A percentile compares a stretch with the other conserved stretches of the same genome.
These are phyloP conservation scores for Panopea generosa DNA, from an alignment of 2,888 invertebrate species.

Conservation along the genomic window DNA sequence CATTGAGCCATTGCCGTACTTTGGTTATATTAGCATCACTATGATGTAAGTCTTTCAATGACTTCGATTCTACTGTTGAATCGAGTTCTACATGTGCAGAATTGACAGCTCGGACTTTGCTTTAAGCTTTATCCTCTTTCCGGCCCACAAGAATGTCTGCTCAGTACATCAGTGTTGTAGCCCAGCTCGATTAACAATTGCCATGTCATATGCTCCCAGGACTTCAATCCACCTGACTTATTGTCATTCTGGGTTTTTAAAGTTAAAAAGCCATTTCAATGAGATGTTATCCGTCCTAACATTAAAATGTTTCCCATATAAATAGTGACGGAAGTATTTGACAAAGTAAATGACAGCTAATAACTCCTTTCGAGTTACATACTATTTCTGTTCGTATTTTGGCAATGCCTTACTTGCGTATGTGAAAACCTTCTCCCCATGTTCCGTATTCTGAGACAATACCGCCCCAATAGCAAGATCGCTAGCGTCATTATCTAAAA, in stretches of 20 bases:
- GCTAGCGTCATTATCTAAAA: conserved; percentile 44
- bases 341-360: conserved; percentile 37
- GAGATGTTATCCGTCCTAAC: conserved; percentile 54
- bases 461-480: conserved; percentile 19
- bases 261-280: conserved; percentile 28
- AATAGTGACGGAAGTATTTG: conserved; percentile 50
- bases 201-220: conserved; percentile 6
- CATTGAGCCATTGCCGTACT: neutral
- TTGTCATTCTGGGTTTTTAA: conserved; percentile 15
- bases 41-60: neutral
- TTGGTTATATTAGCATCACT: neutral
- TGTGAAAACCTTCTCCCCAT: conserved; percentile 36
- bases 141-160: neutral
- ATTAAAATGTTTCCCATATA: conserved; percentile 47
- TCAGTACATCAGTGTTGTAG: conserved; percentile 1
- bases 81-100: neutral
- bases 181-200: neutral
- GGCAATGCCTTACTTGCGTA: conserved; percentile 47
- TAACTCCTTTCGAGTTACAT: conserved; percentile 41
- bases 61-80: no score
- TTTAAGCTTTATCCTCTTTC: neutral
- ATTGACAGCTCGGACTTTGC: neutral
- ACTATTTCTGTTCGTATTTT: conserved; percentile 25
- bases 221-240: conserved; percentile 12
- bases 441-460: conserved; percentile 35